These are phyloP conservation scores for Platycercus adscitus DNA, from an alignment of 2,113 vertebrate genomes.

Conservation along the genomic window DNA sequence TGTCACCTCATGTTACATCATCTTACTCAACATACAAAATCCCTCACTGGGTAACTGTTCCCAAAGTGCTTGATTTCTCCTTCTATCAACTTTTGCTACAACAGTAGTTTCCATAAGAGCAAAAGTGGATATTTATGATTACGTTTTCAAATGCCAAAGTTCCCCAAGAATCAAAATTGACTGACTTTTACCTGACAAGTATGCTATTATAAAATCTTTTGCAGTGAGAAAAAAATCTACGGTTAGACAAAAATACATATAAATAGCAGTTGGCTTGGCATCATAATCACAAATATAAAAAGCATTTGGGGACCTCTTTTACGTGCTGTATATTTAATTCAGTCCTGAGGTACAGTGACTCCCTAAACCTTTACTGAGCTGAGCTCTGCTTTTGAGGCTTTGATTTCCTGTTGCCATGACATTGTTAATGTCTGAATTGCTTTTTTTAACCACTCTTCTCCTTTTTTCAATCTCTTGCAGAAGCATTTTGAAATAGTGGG, in stretches of 20 bases:
- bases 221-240: neutral
- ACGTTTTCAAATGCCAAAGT: neutral
- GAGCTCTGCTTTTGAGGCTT: slow-evolving; percentile 43
- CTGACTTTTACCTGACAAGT: neutral
- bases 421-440: slow-evolving; percentile 59
- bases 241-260: neutral
- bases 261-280: neutral
- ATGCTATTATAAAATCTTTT: neutral
- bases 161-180: neutral
- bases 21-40: neutral
- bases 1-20: neutral
- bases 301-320: slow-evolving; percentile 35
- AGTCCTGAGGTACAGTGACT: slow-evolving; percentile 51
- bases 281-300: slow-evolving; percentile 21
- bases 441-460: slow-evolving; percentile 43
- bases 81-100: neutral
- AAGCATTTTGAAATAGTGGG: slow-evolving; percentile 35
- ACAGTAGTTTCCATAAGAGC: neutral
- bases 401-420: slow-evolving; percentile 68
- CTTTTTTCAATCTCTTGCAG: neutral
- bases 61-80: neutral
- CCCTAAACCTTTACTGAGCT: slow-evolving; percentile 49
- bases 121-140: neutral
- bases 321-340: slow-evolving; percentile 35
- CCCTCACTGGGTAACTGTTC: neutral